These are phyloP conservation scores for Acholoe squamosa DNA, from an alignment of 2,888 invertebrate genomes.

Conservation along the genomic window DNA sequence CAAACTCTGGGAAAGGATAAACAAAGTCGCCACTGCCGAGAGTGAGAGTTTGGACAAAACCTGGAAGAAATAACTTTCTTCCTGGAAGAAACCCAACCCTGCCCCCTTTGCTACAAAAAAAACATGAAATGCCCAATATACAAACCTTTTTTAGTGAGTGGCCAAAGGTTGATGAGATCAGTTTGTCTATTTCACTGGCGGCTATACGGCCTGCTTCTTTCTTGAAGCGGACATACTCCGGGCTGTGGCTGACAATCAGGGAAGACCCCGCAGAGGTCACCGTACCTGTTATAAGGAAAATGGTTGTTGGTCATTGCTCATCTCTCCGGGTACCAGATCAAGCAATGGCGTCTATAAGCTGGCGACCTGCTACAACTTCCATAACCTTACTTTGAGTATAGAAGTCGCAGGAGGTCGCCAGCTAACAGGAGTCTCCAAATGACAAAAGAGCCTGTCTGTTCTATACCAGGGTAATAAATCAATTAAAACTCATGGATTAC, in stretches of 20 bases:
- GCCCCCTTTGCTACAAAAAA: too few species aligned
- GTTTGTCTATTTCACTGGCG: constrained; percentile 46
- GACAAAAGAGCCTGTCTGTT: too few species aligned
- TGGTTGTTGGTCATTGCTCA: not conserved
- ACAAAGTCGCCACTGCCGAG: too few species aligned
- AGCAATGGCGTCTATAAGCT: not conserved
- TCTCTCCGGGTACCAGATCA: not conserved
- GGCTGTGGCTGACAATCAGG: constrained; percentile 57
- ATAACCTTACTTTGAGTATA: not conserved
- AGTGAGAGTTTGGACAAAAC: too few species aligned
- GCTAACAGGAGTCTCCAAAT: too few species aligned
- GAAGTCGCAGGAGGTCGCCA: too few species aligned
- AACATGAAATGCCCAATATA: too few species aligned
- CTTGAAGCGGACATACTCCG: constrained; percentile 49
- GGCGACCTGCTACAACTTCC: not conserved
- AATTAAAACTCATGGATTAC: too few species aligned
- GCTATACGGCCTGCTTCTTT: not conserved
- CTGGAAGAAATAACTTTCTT: too few species aligned
- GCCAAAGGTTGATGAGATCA: constrained; percentile 58
- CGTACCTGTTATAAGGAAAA: not conserved
- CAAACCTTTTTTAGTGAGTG: constrained; percentile 5
- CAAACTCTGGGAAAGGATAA: too few species aligned
- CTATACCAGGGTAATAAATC: too few species aligned
- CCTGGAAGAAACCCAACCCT: too few species aligned
- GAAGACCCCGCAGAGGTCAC: not conserved